Conservation (phyloP, 2,888 invertebrate species). For the Anarsia innoxiella region DNA sequence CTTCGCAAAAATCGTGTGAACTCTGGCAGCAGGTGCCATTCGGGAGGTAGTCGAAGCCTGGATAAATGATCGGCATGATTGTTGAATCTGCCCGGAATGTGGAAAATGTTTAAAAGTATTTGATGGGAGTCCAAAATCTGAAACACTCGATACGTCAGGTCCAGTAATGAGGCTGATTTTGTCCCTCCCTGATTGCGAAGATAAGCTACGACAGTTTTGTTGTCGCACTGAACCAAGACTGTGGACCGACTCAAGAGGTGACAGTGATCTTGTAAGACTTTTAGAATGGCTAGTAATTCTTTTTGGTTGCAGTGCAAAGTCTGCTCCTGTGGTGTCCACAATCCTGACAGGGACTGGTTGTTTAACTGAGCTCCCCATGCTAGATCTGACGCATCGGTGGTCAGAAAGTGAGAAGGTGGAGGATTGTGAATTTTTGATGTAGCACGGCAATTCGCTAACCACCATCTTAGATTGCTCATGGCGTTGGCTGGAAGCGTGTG, state of each 20-base stretch:
- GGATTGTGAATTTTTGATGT: slow-evolving; percentile 15
- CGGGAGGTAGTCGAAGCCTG: no score
- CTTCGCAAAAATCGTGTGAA: no score
- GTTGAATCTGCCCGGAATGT: no score
- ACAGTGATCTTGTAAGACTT: slow-evolving; percentile 1
- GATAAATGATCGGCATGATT: no score
- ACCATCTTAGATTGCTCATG: slow-evolving; percentile 18
- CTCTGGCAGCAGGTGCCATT: no score
- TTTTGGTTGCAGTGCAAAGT: background rate
- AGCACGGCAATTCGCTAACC: slow-evolving; percentile 14
- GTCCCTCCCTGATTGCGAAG: no score
- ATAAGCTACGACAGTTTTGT: slow-evolving; percentile 22
- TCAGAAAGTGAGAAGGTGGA: slow-evolving; percentile 17
- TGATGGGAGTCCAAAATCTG: no score
- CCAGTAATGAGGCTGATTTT: no score
- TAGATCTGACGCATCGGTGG: slow-evolving; percentile 21
- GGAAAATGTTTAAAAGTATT: no score
- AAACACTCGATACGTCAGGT: no score
- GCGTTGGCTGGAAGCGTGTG: slow-evolving; percentile 5
- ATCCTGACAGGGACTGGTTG: slow-evolving; percentile 13
- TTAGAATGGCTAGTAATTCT: background rate
- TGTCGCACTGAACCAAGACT: slow-evolving; percentile 22
- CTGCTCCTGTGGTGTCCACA: background rate
- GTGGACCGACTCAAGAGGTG: background rate
- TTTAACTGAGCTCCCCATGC: slow-evolving; percentile 24